Base-by-base conservation (phyloP, 2,113 vertebrate species). In the Jaculus jaculus region DNA sequence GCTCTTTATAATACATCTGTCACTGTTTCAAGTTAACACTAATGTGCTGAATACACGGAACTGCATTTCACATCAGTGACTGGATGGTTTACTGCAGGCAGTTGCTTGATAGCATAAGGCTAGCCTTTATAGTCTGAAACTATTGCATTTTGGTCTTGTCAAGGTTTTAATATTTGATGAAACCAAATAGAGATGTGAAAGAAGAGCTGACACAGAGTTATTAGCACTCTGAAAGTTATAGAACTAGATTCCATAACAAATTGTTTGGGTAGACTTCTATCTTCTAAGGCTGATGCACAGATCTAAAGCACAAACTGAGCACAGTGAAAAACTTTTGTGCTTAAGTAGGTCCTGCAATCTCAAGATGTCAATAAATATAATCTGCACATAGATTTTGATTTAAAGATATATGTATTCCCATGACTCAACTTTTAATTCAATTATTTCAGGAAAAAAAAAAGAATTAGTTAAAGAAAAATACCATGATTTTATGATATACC, bases 11-110 rank as follows among this genome's bases (percentile, higher is more conserved):
- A 92, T 89, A 83, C 74, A 94, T 68, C 30, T 84, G 71, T 93
- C 66, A 90, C 82, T 93, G 18, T 85, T 92, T 91, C 86, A 89
- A 90, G 89, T 96, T 95, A 95, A 90, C 61, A 83, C 28, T 86
- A 90, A 93, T 86, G n/a, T 89, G 71, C 60, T 82, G 51, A 94
- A 90, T 88, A 84, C 12, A 39, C 63, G 34, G 60, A 86, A 89
- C 17, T 34, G 37, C 72, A 86, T 92, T 83, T 93, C 71, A 51
- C 42, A 93, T 90, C 79, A 85, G 4, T 83, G 61, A 94, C 24
- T 82, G 24, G 80, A 61, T 47, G 32, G n/a, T 42, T 93, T 84
- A 34, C 61, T 71, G 24, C 20, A 92, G 87, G 60, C 5, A 69
- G 73, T 94, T 93, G 3, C 54, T 89, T 94, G 28, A 42, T 42